phyloP scores from a whole-genome alignment of 2,797 vertebrate genomes.

The Cyclopterus lumpus region DNA sequence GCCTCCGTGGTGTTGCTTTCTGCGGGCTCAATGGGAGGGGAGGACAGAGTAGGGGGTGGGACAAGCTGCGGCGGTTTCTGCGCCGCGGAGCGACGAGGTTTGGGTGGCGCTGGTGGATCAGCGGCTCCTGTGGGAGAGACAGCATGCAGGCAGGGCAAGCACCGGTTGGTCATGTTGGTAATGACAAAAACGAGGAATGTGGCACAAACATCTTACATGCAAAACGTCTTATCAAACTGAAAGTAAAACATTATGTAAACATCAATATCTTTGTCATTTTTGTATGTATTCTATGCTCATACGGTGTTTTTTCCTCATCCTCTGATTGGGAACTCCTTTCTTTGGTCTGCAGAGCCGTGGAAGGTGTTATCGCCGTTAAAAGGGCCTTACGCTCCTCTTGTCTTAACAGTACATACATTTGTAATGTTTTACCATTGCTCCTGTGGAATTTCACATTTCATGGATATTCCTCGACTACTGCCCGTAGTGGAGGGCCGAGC shows the following conservation, averaged over 20 bases:
- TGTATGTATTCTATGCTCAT: constrained; percentile 11
- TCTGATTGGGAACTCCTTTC: constrained; percentile 9
- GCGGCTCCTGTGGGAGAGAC: constrained; percentile 71
- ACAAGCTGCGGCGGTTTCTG: constrained; percentile 81
- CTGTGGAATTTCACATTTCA: constrained; percentile 16
- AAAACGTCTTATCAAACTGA: constrained; percentile 7
- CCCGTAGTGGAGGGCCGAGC: neutral
- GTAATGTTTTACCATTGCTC: neutral
- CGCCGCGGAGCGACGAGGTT: constrained; percentile 84
- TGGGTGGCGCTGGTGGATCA: constrained; percentile 86
- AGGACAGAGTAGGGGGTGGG: constrained; percentile 76
- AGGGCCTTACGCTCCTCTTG: neutral
- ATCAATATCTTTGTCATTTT: constrained; percentile 6
- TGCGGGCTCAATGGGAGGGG: constrained; percentile 75
- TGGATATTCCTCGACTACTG: constrained; percentile 5
- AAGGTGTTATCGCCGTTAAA: constrained; percentile 4
- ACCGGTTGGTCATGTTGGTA: constrained; percentile 33
- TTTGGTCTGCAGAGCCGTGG: constrained; percentile 2
- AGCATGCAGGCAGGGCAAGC: constrained; percentile 74
- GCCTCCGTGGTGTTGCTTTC: constrained; percentile 61
- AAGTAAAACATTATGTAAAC: neutral
- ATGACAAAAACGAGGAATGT: constrained; percentile 5
- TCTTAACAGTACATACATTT: constrained; percentile 27
- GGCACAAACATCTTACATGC: constrained; percentile 21
- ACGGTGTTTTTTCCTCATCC: constrained; percentile 10